Evolutionary conservation across 37 sponge, comb jelly and placozoan species (phyloP).

Genomic region (Aplysina aerophoba): DNA sequence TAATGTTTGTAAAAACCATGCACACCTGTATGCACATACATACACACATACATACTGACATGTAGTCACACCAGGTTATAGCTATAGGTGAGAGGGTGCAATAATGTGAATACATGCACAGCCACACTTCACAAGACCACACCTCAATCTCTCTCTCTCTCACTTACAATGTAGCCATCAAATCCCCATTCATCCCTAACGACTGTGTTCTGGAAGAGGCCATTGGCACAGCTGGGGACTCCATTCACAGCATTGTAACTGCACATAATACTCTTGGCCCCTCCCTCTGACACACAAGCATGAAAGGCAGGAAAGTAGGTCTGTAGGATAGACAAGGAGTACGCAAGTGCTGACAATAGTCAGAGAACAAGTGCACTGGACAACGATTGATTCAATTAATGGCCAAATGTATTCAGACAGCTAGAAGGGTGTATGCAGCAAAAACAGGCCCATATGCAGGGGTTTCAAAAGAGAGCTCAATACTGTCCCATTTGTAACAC

Average conservation of each 20-base stretch:
- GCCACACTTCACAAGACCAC: too few relatives aligned
- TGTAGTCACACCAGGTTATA: too few relatives aligned
- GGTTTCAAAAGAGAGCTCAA: too few relatives aligned
- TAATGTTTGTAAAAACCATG: too few relatives aligned
- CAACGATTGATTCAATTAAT: neutral
- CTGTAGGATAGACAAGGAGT: constrained; percentile 11
- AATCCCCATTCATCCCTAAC: constrained; percentile 71
- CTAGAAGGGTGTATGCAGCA: neutral
- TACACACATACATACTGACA: constrained; percentile 1
- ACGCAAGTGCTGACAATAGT: neutral
- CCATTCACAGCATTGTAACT: constrained; percentile 87
- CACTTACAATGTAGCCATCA: constrained; percentile 64
- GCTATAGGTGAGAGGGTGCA: too few relatives aligned
- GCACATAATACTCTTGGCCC: constrained; percentile 72
- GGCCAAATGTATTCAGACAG: too few relatives aligned
- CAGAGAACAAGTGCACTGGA: neutral
- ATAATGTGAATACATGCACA: too few relatives aligned
- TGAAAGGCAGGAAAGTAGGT: constrained; percentile 69
- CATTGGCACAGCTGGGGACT: constrained; percentile 79
- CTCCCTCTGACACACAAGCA: constrained; percentile 52
- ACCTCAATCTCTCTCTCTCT: too few relatives aligned
- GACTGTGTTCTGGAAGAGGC: constrained; percentile 67
- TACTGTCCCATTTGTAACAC: too few relatives aligned
- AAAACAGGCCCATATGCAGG: neutral
- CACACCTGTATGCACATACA: neutral